phyloP scores from a whole-genome alignment of 2,797 vertebrate species.

The Falco biarmicus region DNA sequence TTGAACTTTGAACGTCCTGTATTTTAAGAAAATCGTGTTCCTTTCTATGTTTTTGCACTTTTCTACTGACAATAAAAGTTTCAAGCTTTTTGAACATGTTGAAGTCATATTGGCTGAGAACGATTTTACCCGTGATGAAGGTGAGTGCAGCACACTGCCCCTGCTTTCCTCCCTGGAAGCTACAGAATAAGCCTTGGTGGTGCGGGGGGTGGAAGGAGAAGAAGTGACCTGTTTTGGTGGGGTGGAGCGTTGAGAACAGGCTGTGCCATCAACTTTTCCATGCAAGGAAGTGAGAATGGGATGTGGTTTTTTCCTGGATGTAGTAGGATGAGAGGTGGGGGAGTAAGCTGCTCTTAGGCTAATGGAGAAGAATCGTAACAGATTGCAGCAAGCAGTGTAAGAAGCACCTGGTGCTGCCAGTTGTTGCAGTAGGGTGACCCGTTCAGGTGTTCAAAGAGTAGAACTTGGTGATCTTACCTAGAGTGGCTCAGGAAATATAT shows the following conservation, averaged over 20 bases:
- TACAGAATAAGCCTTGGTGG: fast-evolving
- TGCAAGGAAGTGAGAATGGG: neutral
- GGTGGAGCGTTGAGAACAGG: neutral
- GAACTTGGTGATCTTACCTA: neutral
- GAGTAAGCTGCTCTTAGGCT: neutral
- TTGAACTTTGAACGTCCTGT: neutral
- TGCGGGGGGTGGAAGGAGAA: neutral
- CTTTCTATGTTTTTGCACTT: neutral
- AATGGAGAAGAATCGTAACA: neutral
- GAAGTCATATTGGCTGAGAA: neutral
- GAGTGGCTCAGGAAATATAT: neutral
- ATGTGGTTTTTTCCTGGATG: neutral
- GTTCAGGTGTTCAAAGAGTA: neutral
- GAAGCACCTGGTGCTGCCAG: neutral
- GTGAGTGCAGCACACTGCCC: neutral
- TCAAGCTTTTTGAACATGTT: neutral
- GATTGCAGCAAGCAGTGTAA: neutral
- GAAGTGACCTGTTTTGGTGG: neutral
- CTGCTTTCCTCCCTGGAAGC: neutral
- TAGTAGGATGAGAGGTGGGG: neutral
- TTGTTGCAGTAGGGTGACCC: neutral
- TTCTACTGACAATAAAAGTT: neutral
- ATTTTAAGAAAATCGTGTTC: neutral
- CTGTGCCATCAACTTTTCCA: neutral
- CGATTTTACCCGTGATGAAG: neutral